Evolutionary conservation across 2,113 vertebrate genomes (phyloP), one percentile per base, ranked within the genome.

Genomic region (Phyllostomus discolor): DNA sequence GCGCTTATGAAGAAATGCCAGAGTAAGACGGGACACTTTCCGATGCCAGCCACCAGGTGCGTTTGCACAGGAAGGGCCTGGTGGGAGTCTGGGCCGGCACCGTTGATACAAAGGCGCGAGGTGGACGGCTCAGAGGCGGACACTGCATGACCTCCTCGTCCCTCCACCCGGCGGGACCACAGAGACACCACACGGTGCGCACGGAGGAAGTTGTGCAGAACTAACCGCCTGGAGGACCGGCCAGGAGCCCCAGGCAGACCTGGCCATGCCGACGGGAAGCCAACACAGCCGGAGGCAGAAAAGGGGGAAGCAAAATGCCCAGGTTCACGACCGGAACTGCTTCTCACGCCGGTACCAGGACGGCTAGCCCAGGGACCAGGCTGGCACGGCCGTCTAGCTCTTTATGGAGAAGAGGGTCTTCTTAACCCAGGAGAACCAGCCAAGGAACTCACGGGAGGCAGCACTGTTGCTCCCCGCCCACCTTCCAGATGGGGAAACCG

Each of bases 221-320:
- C 16, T 5, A 73, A 2, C 26, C 22, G 26, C 50, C 62, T 10
- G 33, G 5, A 22, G 19, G 35, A 22, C 19, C 1, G n/a, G 4
- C 38, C 8, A 14, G 4, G 5, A 22, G 72, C 41, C 3, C 5
- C 1, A 46, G 12, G 4, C 4, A 26, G 86, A 4, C 15, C 24
- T 41, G 26, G 0, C 10, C 0, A 0, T 2, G 3, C 0, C 2
- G 24, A 33, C 2, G 15, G 16, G 73, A 26, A 50, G 57, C 73
- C 87, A 7, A 0, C 50, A 7, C 12, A 41, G 16, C 57, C 19
- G 43, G 43, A 11, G 38, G 88, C 33, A 38, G 10, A 15, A 14
- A 59, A 59, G 57, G 31, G 50, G 22, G 12, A 26, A 14, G 0
- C 33, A n/a, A 64, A 35, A 6, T 1, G 2, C 72, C 3, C 1